Conservation (phyloP, 1,140 invertebrate genomes). For the Drosophila pseudoananassae region DNA sequence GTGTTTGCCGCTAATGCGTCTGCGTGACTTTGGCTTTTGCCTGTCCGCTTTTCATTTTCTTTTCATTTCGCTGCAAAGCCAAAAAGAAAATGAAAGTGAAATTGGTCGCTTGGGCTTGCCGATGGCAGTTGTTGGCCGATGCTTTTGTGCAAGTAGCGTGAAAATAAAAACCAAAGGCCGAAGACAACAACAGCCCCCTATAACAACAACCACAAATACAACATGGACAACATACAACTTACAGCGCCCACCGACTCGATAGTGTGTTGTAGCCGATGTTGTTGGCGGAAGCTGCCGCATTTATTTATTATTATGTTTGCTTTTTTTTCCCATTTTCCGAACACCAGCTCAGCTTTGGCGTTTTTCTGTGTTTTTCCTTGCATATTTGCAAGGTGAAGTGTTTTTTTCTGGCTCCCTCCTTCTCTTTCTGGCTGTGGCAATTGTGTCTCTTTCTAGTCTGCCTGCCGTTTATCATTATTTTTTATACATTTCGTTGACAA, state of each 20-base stretch:
- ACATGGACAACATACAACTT: constrained; percentile 28
- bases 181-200: constrained; percentile 26
- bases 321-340: constrained; percentile 43
- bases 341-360: constrained; percentile 7
- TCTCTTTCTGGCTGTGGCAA: constrained; percentile 13
- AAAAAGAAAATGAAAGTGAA: constrained; percentile 81
- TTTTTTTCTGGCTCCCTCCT: constrained; percentile 43
- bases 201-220: constrained; percentile 1
- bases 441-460: constrained; percentile 32
- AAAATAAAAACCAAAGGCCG: constrained; percentile 47
- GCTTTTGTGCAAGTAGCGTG: constrained; percentile 78
- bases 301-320: constrained; percentile 62
- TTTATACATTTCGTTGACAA: constrained; percentile 53
- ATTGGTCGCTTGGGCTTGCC: constrained; percentile 49
- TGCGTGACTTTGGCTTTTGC: constrained; percentile 73
- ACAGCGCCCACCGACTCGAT: constrained; percentile 34
- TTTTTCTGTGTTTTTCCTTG: constrained; percentile 41
- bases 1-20: constrained; percentile 65
- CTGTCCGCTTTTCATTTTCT: constrained; percentile 52
- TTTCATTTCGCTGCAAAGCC: constrained; percentile 46
- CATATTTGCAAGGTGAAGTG: constrained; percentile 69
- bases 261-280: constrained; percentile 32
- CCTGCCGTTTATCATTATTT: constrained; percentile 55
- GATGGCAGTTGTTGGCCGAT: constrained; percentile 44
- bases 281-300: constrained; percentile 71